Base-by-base conservation (phyloP, 1,140 invertebrate species). In the Octopus sinensis region DNA sequence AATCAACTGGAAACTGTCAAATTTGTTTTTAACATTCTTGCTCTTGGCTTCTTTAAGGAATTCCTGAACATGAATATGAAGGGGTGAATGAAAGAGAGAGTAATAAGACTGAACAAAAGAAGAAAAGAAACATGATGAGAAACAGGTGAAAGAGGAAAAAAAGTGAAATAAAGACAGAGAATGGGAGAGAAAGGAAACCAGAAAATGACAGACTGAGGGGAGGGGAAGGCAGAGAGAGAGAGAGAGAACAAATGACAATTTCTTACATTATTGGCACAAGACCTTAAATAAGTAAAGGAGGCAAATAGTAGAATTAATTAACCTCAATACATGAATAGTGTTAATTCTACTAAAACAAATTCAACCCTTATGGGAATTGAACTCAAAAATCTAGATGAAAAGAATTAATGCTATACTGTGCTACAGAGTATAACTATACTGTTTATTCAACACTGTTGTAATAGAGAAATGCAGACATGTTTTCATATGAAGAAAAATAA, bases 171-270 rank as follows among this genome's bases (percentile, higher is more conserved):
- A 80, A 23, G n/a, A 62, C 17, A 23, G 56, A 56, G 56, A 56
- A 56, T 30, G 30, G 4, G 56, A 62, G 10, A 80, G 56, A 56
- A 80, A 54, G 53, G 56, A 80, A 43, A 80, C 23, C 52, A 80
- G 43, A 54, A 68, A 51, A 62, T 62, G 62, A 53, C 30, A 71
- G 53, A 53, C 23, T 5, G n/a, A 4, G 43, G n/a, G 54, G 23
- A 23, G 54, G 6, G 43, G 43, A 23, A 17, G 56, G 51, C 6
- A 80, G 79, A 80, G 17, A 68, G 56, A 68, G 56, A 68, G 56
- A 79, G 51, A 80, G 56, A 68, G 43, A 80, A 10, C 6, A 54
- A 80, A 10, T 10, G 43, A 43, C 30, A 43, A 43, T 43, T 43
- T 43, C 30, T 43, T 43, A 43, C 30, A 43, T 43, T 43, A 43